Percentiles rank a stretch among this genome's conserved stretches.
Conservation (phyloP, 2,797 vertebrate species). For the Gastrophryne carolinensis region DNA sequence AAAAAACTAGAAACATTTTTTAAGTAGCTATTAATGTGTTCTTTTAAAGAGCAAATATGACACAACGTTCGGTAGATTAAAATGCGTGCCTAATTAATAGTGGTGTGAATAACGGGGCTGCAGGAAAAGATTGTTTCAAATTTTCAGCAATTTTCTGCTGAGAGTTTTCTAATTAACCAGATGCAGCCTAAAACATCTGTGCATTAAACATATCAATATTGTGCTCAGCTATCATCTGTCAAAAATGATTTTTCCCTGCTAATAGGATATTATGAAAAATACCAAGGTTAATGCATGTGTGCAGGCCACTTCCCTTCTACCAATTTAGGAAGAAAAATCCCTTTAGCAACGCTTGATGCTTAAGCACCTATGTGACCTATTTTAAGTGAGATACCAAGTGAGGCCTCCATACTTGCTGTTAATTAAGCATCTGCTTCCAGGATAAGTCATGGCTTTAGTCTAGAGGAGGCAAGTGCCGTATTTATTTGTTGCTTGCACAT, state of each 20-base stretch:
- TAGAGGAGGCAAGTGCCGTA: neutral
- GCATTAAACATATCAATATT: slow-evolving; percentile 18
- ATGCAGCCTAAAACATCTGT: slow-evolving; percentile 29
- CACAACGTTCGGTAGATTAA: neutral
- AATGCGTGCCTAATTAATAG: neutral
- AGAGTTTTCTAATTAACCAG: neutral
- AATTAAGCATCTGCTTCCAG: slow-evolving; percentile 32
- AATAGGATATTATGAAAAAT: slow-evolving; percentile 22
- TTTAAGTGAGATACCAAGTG: slow-evolving; percentile 12
- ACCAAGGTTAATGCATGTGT: slow-evolving; percentile 26
- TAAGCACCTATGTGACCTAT: slow-evolving; percentile 42
- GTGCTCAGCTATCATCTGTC: slow-evolving; percentile 20
- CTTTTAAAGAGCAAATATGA: neutral
- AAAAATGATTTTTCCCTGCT: slow-evolving; percentile 32
- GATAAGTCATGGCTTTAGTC: slow-evolving; percentile 18
- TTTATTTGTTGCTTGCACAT: slow-evolving; percentile 30
- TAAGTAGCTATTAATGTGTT: neutral
- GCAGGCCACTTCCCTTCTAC: slow-evolving; percentile 23
- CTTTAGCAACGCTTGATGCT: slow-evolving; percentile 35
- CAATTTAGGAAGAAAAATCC: slow-evolving; percentile 41
- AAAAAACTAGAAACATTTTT: neutral
- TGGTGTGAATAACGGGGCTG: neutral
- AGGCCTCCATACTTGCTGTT: slow-evolving; percentile 24
- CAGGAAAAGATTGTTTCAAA: neutral
- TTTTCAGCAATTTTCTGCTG: neutral